These are phyloP conservation scores for Philopotamus ludificatus DNA, from an alignment of 1,140 invertebrate genomes.

Conservation along the genomic window DNA sequence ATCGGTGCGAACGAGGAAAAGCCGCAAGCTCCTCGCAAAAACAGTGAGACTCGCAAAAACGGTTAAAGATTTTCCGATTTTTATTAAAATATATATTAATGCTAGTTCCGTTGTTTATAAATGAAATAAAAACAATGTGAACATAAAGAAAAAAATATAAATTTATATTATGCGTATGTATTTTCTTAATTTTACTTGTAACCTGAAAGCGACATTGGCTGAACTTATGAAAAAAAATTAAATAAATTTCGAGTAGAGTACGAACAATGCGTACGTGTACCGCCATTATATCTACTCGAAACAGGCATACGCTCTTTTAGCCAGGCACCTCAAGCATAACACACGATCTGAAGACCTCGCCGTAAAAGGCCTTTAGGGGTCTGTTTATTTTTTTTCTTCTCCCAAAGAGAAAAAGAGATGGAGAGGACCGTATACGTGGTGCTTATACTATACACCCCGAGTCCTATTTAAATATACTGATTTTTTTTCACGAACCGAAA, in stretches of 20 bases:
- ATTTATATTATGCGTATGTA: not conserved
- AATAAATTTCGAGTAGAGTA: too few relatives aligned
- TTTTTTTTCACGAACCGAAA: constrained; percentile 8
- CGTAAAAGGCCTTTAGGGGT: constrained; percentile 34
- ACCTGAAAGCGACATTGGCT: not conserved
- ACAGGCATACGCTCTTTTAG: constrained; percentile 31
- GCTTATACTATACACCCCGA: too few relatives aligned
- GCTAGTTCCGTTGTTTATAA: not conserved
- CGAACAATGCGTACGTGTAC: not conserved
- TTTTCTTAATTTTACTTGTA: not conserved
- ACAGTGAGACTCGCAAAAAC: constrained; percentile 14
- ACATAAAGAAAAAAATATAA: too few relatives aligned
- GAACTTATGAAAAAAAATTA: too few relatives aligned
- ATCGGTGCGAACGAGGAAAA: constrained; percentile 28
- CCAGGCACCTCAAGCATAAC: constrained; percentile 33
- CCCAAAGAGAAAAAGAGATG: not conserved
- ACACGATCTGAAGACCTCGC: constrained; percentile 28
- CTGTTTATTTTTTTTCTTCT: constrained; percentile 36
- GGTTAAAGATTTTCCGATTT: not conserved
- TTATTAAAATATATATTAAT: too few relatives aligned
- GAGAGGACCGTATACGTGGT: too few relatives aligned
- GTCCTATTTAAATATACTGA: constrained; percentile 6
- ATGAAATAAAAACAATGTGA: not conserved
- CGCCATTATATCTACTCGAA: constrained; percentile 25
- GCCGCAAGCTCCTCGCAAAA: constrained; percentile 37